phyloP scores from a whole-genome alignment of 2,113 vertebrate genomes.

The Fregata magnificens region DNA sequence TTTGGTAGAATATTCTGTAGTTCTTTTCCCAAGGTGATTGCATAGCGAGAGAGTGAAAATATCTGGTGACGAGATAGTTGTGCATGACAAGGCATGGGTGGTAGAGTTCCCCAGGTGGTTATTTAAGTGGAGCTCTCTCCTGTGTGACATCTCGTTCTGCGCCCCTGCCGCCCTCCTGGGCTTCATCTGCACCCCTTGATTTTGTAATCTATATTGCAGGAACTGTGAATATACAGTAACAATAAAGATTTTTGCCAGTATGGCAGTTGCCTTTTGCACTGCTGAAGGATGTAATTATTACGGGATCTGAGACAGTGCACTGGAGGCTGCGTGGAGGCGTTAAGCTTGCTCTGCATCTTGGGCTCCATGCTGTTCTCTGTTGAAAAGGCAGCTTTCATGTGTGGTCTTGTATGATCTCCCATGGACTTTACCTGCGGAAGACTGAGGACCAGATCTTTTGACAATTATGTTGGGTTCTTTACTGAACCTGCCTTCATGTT shows the following conservation, averaged over 20 bases:
- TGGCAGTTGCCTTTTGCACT: background rate
- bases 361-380: background rate
- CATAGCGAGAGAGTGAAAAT: background rate
- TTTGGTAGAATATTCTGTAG: background rate
- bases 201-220: background rate
- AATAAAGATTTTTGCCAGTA: background rate
- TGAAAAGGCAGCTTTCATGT: background rate
- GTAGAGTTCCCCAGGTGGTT: background rate
- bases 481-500: background rate
- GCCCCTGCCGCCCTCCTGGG: background rate
- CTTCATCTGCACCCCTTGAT: background rate
- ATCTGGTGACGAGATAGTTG: background rate
- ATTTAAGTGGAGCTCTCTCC: rapidly evolving
- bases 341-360: background rate
- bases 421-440: background rate
- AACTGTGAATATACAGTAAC: background rate
- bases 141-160: rapidly evolving
- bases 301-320: rapidly evolving
- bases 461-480: background rate
- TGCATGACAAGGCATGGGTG: background rate
- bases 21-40: background rate
- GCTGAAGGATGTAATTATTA: background rate
- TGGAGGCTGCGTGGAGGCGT: background rate
- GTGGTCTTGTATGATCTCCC: background rate
- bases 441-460: background rate